Evolutionary conservation across 2,797 vertebrate species (phyloP), one percentile per base, ranked within the genome.

Genomic region (Oreochromis grahami): DNA sequence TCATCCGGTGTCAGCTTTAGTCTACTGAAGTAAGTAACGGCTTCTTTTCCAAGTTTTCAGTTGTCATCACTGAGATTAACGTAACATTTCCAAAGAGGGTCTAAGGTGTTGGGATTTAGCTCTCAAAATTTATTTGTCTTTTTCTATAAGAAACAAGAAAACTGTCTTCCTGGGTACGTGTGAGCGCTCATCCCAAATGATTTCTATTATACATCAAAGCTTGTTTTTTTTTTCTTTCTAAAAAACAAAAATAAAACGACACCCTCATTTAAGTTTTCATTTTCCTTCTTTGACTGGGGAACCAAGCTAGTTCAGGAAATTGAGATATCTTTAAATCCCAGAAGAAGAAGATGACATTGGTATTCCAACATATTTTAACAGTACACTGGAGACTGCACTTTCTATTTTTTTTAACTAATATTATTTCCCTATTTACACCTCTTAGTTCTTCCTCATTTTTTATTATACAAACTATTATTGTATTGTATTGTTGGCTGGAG

Each of bases 181-280:
- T 68, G 78, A 85, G 80, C 72, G 21, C 48, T 78, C 32, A 78
- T 86, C 84, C 80, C 87, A 91, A 80, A 82, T 86, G 88, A 51
- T 34, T 65, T 84, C 51, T 29, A 86, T 56, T 84, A 63, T 74
- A 63, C 38, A 87, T 89, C 81, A 92, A 92, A 91, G 83, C 60
- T 9, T 81, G 24, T 52, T 77, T 29, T 41, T 41, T 41, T 50
- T 12, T 43, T 48, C 6, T 48, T 29, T 29, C 43, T 32, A 13
- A 74, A 74, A 74, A 72, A 19, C 41, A 29, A 68, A 82, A 77
- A 68, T 79, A 58, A 41, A 15, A 53, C 13, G 9, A 55, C 17
- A 6, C 34, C 17, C 8, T 83, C 26, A 26, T 81, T 77, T 63
- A n/a, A 84, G 76, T 82, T 51, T 81, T 77, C 15, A 4, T 86